Evolutionary conservation across 2,888 invertebrate genomes (phyloP).

Genomic region (Julus scandinavius): DNA sequence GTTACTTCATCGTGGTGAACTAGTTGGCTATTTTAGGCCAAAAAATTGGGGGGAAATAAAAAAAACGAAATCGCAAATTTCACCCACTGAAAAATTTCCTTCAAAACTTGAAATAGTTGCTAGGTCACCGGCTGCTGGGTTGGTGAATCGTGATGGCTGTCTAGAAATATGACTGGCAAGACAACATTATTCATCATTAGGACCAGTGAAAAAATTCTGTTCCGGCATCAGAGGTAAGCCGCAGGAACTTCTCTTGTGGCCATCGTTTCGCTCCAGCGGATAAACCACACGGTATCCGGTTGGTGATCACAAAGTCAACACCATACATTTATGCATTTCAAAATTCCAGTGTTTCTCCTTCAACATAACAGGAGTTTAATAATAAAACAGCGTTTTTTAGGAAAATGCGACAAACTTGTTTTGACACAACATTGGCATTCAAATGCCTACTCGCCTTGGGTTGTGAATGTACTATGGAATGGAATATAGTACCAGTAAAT

Average conservation of each 20-base stretch:
- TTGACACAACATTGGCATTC: too few relatives aligned
- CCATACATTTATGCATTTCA: too few relatives aligned
- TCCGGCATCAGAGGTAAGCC: slow-evolving; percentile 4
- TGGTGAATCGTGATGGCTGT: slow-evolving; percentile 1
- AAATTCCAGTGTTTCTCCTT: too few relatives aligned
- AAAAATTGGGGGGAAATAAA: neutral
- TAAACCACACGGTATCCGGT: neutral
- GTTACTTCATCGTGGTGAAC: neutral
- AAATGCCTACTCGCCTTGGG: too few relatives aligned
- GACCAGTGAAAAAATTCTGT: neutral
- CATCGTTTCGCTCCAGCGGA: neutral
- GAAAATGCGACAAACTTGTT: too few relatives aligned
- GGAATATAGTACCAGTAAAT: too few relatives aligned
- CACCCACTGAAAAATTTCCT: neutral
- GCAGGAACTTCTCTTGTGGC: neutral
- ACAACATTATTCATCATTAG: slow-evolving; percentile 14
- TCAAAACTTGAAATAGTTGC: slow-evolving; percentile 5
- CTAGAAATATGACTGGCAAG: neutral
- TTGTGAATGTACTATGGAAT: too few relatives aligned
- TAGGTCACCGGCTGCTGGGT: neutral
- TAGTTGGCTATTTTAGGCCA: slow-evolving; percentile 33
- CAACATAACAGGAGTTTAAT: too few relatives aligned
- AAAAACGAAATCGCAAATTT: neutral
- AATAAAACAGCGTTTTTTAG: too few relatives aligned
- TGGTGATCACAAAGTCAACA: neutral